Percentiles rank a stretch among this genome's conserved stretches.
Evolutionary conservation across 2,888 invertebrate species (phyloP).

Genomic region (Rhagium mordax): DNA sequence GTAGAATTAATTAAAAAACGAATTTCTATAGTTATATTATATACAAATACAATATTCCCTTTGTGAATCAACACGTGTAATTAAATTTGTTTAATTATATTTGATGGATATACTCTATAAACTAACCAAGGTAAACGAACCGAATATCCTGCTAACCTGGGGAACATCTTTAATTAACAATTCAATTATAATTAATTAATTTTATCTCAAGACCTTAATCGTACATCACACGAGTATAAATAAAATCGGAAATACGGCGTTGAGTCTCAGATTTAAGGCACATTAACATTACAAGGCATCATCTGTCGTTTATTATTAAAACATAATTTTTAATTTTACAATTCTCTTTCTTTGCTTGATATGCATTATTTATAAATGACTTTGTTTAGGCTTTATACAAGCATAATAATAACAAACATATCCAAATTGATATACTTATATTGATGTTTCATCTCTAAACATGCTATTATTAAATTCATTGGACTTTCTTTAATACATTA

Average conservation of each 20-base stretch:
- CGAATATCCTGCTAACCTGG: not conserved
- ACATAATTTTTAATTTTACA: too few species aligned
- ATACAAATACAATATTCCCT: not conserved
- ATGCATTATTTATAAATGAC: too few species aligned
- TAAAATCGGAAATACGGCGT: not conserved
- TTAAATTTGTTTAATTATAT: slow-evolving; percentile 20
- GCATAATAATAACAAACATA: too few species aligned
- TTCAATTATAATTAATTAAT: not conserved
- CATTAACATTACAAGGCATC: too few species aligned
- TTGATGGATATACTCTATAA: slow-evolving; percentile 15
- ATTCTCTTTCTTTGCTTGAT: too few species aligned
- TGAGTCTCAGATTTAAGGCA: not conserved
- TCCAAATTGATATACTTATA: too few species aligned
- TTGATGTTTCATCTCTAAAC: too few species aligned
- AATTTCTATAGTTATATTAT: not conserved
- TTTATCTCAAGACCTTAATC: not conserved
- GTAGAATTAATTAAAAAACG: not conserved
- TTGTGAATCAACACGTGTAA: not conserved
- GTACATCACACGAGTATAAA: not conserved
- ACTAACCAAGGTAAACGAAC: slow-evolving; percentile 6
- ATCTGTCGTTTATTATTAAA: too few species aligned
- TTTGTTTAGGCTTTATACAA: too few species aligned
- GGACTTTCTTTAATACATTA: too few species aligned
- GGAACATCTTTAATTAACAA: not conserved
- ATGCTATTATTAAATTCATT: too few species aligned